Evolutionary conservation across 64 coral and sea anemone species (phyloP).

Genomic region (Orbicella faveolata): DNA sequence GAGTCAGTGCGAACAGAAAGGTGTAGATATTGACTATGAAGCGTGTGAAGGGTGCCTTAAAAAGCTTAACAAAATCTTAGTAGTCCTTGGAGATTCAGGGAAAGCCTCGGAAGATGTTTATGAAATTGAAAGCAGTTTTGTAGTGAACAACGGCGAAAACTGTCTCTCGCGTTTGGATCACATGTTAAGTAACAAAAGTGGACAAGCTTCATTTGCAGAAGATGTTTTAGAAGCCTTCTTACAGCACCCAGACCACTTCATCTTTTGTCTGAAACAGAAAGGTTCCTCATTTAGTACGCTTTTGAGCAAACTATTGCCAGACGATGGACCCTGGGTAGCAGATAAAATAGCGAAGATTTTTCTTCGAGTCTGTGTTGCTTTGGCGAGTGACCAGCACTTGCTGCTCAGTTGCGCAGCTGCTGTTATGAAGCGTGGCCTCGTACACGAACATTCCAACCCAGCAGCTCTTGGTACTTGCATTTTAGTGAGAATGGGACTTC

Average conservation of each 20-base stretch:
- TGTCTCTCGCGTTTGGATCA: not conserved
- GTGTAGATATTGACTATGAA: not conserved
- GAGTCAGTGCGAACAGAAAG: not conserved
- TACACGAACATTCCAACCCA: not conserved
- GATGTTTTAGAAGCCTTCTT: not conserved
- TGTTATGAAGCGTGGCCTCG: constrained; percentile 8
- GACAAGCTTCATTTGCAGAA: not conserved
- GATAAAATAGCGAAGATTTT: constrained; percentile 47
- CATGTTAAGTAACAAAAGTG: not conserved
- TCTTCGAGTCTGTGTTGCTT: not conserved
- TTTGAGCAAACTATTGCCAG: not conserved
- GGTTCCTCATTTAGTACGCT: not conserved
- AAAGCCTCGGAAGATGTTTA: not conserved
- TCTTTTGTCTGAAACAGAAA: not conserved
- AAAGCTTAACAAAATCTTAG: not conserved
- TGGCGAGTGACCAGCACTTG: not conserved
- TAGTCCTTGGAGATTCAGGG: not conserved
- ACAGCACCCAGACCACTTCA: not conserved
- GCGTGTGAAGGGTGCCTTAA: not conserved
- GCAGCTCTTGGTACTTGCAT: constrained; percentile 51
- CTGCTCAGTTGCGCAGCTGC: not conserved
- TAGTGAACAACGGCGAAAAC: not conserved
- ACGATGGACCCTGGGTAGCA: not conserved
- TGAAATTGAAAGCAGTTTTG: not conserved
- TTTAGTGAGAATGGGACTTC: constrained; percentile 76